Percentiles rank a stretch among this genome's conserved stretches.
These are phyloP conservation scores for Candoia aspera DNA, from an alignment of 2,113 vertebrate species.

Conservation along the genomic window DNA sequence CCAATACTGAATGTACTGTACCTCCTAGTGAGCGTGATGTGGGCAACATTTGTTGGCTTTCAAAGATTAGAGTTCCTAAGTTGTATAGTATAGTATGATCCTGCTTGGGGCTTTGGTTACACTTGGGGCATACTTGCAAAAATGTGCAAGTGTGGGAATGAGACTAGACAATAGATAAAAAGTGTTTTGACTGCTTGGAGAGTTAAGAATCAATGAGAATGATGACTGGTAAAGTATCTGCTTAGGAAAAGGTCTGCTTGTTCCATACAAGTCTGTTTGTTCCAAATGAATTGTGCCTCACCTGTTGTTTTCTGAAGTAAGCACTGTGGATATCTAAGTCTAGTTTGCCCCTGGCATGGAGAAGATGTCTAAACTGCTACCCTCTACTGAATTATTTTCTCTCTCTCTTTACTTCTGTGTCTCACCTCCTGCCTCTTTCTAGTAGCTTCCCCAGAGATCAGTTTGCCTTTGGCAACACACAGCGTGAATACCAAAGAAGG, in stretches of 20 bases:
- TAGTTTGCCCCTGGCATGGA: not conserved
- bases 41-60: too few relatives aligned
- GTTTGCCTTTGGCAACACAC: not conserved
- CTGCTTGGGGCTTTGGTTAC: too few relatives aligned
- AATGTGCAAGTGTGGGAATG: not conserved
- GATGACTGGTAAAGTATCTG: not conserved
- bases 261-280: not conserved
- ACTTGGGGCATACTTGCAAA: not conserved
- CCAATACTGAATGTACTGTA: too few relatives aligned
- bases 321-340: not conserved
- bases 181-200: not conserved
- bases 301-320: not conserved
- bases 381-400: not conserved
- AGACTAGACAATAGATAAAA: not conserved
- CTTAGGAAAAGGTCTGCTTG: not conserved
- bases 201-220: not conserved
- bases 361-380: not conserved
- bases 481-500: not conserved
- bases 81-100: too few relatives aligned
- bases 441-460: not conserved
- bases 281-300: not conserved
- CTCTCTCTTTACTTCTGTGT: not conserved
- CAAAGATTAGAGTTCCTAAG: too few relatives aligned
- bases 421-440: not conserved
- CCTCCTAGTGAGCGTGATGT: too few relatives aligned